phyloP scores from a whole-genome alignment of 2,888 invertebrate species.

The Pristionchus mayeri region DNA sequence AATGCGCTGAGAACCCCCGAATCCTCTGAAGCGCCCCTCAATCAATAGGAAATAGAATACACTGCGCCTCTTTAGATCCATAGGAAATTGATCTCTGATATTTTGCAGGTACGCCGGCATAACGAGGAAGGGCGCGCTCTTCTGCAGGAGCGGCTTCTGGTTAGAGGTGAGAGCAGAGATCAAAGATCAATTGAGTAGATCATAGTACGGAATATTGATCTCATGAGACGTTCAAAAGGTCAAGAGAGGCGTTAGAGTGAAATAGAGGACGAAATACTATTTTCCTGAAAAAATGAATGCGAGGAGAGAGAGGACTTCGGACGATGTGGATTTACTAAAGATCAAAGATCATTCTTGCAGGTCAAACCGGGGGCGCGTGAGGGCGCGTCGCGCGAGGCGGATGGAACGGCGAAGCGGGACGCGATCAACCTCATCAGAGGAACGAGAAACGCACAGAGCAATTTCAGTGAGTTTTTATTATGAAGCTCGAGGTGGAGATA shows the following conservation, averaged over 20 bases:
- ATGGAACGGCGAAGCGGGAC: not conserved
- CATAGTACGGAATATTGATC: too few relatives aligned
- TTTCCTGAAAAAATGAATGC: too few relatives aligned
- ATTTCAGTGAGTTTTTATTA: conserved; percentile 28
- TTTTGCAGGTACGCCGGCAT: conserved; percentile 76
- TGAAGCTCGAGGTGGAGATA: too few relatives aligned
- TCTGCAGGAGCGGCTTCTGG: conserved; percentile 72
- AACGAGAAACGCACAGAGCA: conserved; percentile 39
- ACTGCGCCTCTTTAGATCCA: too few relatives aligned
- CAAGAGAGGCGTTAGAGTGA: too few relatives aligned
- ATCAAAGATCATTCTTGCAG: not conserved
- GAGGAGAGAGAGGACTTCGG: too few relatives aligned
- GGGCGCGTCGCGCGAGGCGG: not conserved
- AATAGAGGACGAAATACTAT: too few relatives aligned
- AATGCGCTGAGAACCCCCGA: too few relatives aligned
- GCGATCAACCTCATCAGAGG: conserved; percentile 31
- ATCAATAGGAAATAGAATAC: too few relatives aligned
- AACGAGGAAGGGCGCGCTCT: conserved; percentile 66
- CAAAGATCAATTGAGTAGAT: not conserved
- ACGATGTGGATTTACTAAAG: too few relatives aligned
- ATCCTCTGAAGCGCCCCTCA: too few relatives aligned
- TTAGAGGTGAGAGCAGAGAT: conserved; percentile 61
- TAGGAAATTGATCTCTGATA: conserved; percentile 78
- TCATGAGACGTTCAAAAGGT: too few relatives aligned
- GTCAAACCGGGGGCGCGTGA: conserved; percentile 1